Evolutionary conservation across 1,140 invertebrate species (phyloP).

Genomic region (Pectinophora gossypiella): DNA sequence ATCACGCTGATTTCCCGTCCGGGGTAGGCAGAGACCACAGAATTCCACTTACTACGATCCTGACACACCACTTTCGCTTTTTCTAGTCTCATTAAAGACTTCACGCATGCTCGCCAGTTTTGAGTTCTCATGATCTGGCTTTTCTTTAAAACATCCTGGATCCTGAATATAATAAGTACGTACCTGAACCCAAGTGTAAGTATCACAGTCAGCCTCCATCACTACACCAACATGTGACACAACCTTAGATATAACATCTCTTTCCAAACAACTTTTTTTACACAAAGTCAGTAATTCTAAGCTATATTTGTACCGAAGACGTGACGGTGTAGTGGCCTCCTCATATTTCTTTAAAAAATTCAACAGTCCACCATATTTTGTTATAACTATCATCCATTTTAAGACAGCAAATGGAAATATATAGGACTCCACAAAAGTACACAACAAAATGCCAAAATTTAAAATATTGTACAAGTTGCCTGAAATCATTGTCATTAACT

Average conservation of each 20-base stretch:
- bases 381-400: conserved; percentile 26
- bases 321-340: conserved; percentile 1
- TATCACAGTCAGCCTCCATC: conserved; percentile 8
- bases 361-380: conserved; percentile 17
- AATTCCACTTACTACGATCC: no score
- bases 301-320: conserved; percentile 17
- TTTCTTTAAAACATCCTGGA: no score
- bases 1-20: no score
- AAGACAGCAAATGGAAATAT: conserved; percentile 27
- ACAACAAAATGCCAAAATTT: conserved; percentile 18
- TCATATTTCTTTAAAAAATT: not conserved
- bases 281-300: conserved; percentile 16
- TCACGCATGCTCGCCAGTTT: no score
- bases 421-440: conserved; percentile 25
- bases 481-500: conserved; percentile 5
- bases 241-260: conserved; percentile 6
- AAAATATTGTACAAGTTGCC: conserved; percentile 11
- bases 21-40: no score
- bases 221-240: conserved; percentile 23
- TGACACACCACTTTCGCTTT: no score
- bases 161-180: no score
- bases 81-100: no score
- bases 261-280: not conserved
- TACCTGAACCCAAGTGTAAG: conserved; percentile 16
- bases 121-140: no score